Percentiles rank a stretch among this genome's conserved stretches.
These are phyloP conservation scores for Dunckerocampus dactyliophorus DNA, from an alignment of 2,113 vertebrate species.

Conservation along the genomic window DNA sequence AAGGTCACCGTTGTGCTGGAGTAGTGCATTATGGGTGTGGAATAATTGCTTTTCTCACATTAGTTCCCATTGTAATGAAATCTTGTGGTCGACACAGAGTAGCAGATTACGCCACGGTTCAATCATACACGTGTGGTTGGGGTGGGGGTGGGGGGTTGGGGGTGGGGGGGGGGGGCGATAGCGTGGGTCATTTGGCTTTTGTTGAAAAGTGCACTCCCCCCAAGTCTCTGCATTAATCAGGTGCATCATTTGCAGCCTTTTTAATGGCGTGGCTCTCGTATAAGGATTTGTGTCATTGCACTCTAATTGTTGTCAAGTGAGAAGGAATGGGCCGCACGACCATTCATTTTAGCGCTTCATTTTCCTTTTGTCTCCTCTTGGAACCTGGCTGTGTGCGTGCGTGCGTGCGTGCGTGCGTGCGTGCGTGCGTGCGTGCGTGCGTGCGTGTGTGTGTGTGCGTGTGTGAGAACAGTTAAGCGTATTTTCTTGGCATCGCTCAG, in stretches of 20 bases:
- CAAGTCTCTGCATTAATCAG: constrained; percentile 48
- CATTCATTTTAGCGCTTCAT: constrained; percentile 18
- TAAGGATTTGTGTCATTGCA: constrained; percentile 47
- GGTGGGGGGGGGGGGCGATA: not conserved
- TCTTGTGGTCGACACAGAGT: constrained; percentile 45
- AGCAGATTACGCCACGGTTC: constrained; percentile 58
- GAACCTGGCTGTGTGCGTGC: constrained; percentile 7
- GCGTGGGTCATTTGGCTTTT: constrained; percentile 56
- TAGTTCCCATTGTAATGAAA: constrained; percentile 70
- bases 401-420: too few species aligned
- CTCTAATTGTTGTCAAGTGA: constrained; percentile 65
- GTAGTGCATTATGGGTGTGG: constrained; percentile 59
- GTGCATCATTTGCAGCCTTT: constrained; percentile 49
- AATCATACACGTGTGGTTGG: constrained; percentile 44
- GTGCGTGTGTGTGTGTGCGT: not conserved
- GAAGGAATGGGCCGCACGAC: not conserved
- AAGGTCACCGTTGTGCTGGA: constrained; percentile 67
- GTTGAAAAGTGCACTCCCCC: constrained; percentile 37
- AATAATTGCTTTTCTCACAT: constrained; percentile 72
- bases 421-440: not conserved
- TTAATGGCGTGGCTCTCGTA: constrained; percentile 43
- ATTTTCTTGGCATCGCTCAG: constrained; percentile 34
- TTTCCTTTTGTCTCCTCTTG: constrained; percentile 11
- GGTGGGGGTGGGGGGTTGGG: not conserved
- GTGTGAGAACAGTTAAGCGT: not conserved